These are phyloP conservation scores for Lacerta bilineata DNA, from an alignment of 2,797 vertebrate genomes.

Conservation along the genomic window DNA sequence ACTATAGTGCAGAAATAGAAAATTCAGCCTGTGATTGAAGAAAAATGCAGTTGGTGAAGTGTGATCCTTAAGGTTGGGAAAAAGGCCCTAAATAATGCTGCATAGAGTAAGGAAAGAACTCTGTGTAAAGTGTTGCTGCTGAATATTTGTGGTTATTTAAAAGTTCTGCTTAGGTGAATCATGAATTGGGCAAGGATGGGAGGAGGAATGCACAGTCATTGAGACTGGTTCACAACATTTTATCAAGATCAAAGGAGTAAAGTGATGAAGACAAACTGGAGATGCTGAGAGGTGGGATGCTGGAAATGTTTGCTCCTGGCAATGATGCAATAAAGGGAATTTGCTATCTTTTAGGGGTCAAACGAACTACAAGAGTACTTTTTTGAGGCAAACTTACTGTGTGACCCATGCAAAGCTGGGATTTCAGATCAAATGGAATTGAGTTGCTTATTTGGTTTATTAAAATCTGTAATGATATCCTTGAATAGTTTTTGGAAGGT, in stretches of 20 bases:
- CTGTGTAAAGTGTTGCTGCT: neutral
- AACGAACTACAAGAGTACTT: neutral
- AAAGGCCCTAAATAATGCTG: neutral
- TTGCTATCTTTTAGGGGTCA: too few relatives aligned
- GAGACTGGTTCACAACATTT: neutral
- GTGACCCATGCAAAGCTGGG: neutral
- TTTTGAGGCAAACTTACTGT: neutral
- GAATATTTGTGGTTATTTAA: constrained; percentile 13
- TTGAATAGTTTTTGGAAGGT: neutral
- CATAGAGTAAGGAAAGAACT: neutral
- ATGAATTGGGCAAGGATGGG: neutral
- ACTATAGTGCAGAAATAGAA: neutral
- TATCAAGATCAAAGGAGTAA: neutral
- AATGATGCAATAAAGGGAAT: neutral
- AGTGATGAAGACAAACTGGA: neutral
- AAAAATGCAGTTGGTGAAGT: neutral
- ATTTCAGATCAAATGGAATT: neutral
- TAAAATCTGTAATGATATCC: neutral
- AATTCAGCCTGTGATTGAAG: neutral
- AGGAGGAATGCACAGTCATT: neutral
- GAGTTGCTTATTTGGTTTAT: neutral
- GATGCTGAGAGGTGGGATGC: neutral
- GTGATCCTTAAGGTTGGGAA: neutral
- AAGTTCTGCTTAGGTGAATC: neutral
- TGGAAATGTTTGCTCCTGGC: neutral